These are phyloP conservation scores for Vombatus ursinus DNA, from an alignment of 2,113 vertebrate species.

Conservation along the genomic window DNA sequence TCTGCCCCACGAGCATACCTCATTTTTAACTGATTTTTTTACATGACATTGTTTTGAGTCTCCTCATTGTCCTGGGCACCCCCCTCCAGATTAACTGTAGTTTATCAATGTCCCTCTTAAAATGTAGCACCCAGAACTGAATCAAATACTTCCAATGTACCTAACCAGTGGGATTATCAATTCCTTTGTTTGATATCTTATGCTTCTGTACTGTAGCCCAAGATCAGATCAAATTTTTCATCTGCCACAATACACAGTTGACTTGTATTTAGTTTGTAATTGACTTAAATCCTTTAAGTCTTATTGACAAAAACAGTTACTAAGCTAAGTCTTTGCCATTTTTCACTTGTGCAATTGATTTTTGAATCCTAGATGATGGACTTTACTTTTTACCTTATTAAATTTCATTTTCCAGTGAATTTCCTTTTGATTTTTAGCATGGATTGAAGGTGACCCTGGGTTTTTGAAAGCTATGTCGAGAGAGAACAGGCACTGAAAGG, in stretches of 20 bases:
- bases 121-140: not conserved
- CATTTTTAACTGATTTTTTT: not conserved
- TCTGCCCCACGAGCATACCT: not conserved
- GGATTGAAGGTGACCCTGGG: not conserved
- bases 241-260: not conserved
- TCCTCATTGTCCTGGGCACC: not conserved
- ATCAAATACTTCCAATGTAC: not conserved
- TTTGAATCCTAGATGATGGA: not conserved
- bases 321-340: not conserved
- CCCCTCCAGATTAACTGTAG: not conserved
- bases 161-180: not conserved
- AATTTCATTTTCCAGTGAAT: not conserved
- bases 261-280: not conserved
- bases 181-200: not conserved
- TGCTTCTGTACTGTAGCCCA: not conserved
- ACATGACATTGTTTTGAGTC: not conserved
- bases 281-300: not conserved
- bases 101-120: not conserved
- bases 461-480: not conserved
- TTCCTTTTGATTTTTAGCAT: not conserved
- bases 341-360: not conserved
- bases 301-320: not conserved
- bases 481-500: not conserved
- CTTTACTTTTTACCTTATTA: not conserved
- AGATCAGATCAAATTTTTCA: not conserved